Conservation (phyloP, 2,113 vertebrate genomes). For the Probosciger aterrimus region DNA sequence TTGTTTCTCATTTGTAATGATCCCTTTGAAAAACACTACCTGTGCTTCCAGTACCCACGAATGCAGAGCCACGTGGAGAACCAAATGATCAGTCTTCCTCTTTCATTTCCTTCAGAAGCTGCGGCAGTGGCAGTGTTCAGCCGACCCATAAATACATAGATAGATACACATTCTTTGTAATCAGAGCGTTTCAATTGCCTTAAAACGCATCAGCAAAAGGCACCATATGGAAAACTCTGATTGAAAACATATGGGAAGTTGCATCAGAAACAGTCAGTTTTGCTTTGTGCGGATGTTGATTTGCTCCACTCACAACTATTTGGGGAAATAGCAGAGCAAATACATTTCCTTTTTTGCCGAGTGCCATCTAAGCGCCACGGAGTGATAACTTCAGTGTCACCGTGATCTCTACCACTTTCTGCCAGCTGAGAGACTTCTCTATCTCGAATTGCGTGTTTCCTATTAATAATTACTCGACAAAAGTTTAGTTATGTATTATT, state of each 20-base stretch:
- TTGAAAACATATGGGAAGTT: conserved; percentile 21
- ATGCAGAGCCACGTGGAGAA: not conserved
- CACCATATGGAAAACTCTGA: not conserved
- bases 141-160: not conserved
- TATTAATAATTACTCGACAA: conserved; percentile 41
- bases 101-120: not conserved
- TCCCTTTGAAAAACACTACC: not conserved
- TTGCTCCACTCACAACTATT: not conserved
- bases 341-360: not conserved
- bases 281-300: not conserved
- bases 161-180: not conserved
- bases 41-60: not conserved
- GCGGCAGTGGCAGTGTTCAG: not conserved
- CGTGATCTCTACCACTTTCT: not conserved
- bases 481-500: not conserved
- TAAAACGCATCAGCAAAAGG: not conserved
- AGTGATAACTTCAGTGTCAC: not conserved
- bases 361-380: not conserved
- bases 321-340: conserved; percentile 25
- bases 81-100: not conserved
- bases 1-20: not conserved
- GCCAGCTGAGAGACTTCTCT: not conserved
- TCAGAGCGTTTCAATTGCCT: not conserved
- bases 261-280: not conserved
- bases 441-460: not conserved